Percentiles rank a stretch among this genome's conserved stretches.
Conservation (phyloP, 2,113 vertebrate genomes). For the Furnarius figulus region DNA sequence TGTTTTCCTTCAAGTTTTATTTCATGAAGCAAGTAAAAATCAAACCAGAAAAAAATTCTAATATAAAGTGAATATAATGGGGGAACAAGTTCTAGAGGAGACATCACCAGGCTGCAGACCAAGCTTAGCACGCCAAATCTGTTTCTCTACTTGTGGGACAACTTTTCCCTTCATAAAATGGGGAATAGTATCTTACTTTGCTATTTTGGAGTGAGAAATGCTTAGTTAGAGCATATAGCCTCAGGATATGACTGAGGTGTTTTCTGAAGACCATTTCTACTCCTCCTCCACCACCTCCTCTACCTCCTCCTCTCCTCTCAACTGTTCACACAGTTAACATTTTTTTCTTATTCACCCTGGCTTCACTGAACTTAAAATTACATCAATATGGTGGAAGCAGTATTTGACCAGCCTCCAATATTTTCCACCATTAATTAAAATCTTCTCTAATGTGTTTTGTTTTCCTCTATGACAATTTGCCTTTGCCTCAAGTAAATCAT, state of each 20-base stretch:
- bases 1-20: neutral
- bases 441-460: slow-evolving; percentile 15
- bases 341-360: neutral
- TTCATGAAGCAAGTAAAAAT: neutral
- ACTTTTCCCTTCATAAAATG: neutral
- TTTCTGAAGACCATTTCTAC: neutral
- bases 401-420: neutral
- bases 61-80: neutral
- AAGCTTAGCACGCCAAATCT: neutral
- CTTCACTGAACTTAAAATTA: neutral
- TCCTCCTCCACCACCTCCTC: neutral
- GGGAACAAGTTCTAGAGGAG: neutral
- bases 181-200: neutral
- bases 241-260: neutral
- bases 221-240: neutral
- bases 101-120: neutral
- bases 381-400: neutral
- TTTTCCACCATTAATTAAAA: slow-evolving; percentile 12
- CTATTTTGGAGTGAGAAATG: neutral
- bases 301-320: neutral
- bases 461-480: slow-evolving; percentile 9
- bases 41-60: neutral
- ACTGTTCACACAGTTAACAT: neutral
- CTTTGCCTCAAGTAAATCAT: slow-evolving; percentile 15
- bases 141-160: neutral